phyloP scores from a whole-genome alignment of 1,140 invertebrate genomes.

The Trichonephila clavata region DNA sequence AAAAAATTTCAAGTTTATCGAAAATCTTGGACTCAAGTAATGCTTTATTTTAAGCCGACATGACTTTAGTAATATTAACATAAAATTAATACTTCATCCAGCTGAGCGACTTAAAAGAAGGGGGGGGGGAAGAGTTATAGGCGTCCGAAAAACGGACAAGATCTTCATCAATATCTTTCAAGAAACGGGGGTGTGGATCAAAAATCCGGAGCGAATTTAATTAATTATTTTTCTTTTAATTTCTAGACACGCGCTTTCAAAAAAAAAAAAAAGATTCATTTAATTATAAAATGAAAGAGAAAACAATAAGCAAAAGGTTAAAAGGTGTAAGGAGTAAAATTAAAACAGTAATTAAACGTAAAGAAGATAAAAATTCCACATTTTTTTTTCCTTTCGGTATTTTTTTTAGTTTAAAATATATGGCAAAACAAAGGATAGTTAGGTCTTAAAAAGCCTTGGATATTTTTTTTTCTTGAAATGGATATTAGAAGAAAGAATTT shows the following conservation, averaged over 20 bases:
- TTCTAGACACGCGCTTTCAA: background rate
- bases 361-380: background rate
- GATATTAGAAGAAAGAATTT: no score
- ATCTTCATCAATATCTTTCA: slow-evolving; percentile 10
- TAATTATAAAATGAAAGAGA: background rate
- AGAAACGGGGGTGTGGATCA: slow-evolving; percentile 2
- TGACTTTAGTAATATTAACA: background rate
- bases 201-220: slow-evolving; percentile 8
- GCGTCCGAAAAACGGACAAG: background rate
- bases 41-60: no score
- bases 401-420: no score
- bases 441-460: no score
- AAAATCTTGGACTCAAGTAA: no score
- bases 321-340: slow-evolving; percentile 19
- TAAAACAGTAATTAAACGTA: background rate
- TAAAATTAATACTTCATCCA: background rate
- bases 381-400: background rate
- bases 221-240: slow-evolving; percentile 8
- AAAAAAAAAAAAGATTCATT: background rate
- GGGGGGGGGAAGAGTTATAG: background rate
- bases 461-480: no score
- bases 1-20: no score
- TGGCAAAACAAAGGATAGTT: no score
- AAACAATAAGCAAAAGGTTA: slow-evolving; percentile 2
- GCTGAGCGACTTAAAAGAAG: background rate